Conservation (phyloP, 1,140 invertebrate genomes). For the Drosophila guanche region DNA sequence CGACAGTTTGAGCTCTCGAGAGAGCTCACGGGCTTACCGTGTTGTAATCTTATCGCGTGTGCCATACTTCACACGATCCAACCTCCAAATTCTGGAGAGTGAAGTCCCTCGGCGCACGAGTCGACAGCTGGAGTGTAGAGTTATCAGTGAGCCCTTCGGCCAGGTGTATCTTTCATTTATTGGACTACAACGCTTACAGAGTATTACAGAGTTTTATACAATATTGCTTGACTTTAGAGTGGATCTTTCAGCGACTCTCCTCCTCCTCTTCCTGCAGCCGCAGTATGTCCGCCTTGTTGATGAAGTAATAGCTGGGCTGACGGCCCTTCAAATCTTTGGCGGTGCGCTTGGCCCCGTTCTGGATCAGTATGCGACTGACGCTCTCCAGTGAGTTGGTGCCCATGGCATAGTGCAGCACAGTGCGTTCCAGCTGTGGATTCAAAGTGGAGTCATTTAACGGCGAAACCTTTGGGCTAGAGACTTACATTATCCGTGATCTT, state of each 20-base stretch:
- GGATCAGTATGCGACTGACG: conserved; percentile 90
- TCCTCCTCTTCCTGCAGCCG: conserved; percentile 93
- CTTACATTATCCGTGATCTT: conserved; percentile 93
- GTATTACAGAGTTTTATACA: conserved; percentile 20
- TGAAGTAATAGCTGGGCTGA: conserved; percentile 95
- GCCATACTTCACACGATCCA: not conserved
- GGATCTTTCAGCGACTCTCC: conserved; percentile 68
- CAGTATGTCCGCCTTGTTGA: conserved; percentile 94
- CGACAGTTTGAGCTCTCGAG: conserved; percentile 9
- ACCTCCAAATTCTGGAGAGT: conserved; percentile 1
- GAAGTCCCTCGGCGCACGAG: not conserved
- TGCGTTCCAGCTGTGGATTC: conserved; percentile 89
- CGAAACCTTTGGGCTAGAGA: not conserved
- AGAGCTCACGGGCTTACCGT: conserved; percentile 6
- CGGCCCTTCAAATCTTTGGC: conserved; percentile 94
- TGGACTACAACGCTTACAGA: conserved; percentile 64
- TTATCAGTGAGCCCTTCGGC: not conserved
- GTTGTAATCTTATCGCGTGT: conserved; percentile 49
- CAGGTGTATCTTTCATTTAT: conserved; percentile 41
- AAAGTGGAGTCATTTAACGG: fast-evolving
- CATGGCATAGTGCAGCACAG: conserved; percentile 95
- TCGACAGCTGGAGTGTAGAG: conserved; percentile 21
- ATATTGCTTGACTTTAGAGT: conserved; percentile 12
- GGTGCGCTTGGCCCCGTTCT: conserved; percentile 91
- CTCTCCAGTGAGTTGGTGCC: conserved; percentile 92